These are phyloP conservation scores for Pomacea maculata DNA, from an alignment of 1,140 invertebrate species.

Conservation along the genomic window DNA sequence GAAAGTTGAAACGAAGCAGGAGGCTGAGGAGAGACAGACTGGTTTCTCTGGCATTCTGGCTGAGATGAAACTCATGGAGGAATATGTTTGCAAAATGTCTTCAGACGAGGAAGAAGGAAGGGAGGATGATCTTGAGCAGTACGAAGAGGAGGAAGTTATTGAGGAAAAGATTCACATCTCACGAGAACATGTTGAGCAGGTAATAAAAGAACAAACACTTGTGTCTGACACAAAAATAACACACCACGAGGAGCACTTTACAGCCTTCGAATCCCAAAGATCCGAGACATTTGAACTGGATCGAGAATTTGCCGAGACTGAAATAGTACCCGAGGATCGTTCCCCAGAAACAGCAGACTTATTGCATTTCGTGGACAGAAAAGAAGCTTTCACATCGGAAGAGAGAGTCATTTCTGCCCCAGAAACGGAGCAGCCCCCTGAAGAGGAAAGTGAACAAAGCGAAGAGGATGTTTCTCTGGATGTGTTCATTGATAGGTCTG, in stretches of 20 bases:
- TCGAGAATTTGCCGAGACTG: neutral
- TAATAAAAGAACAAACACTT: neutral
- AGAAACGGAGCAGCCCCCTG: constrained; percentile 2
- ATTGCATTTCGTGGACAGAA: constrained; percentile 37
- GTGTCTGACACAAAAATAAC: neutral
- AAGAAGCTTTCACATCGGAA: constrained; percentile 36
- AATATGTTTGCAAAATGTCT: constrained; percentile 16
- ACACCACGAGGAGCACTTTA: neutral
- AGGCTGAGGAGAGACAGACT: neutral
- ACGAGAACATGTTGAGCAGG: constrained; percentile 4
- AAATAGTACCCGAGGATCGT: neutral
- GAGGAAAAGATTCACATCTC: constrained; percentile 24
- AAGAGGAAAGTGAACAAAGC: constrained; percentile 6
- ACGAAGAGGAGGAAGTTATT: constrained; percentile 33
- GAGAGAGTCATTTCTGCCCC: constrained; percentile 9
- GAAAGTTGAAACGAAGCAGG: neutral
- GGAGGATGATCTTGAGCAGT: constrained; percentile 31
- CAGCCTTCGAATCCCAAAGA: neutral
- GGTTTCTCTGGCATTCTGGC: constrained; percentile 23
- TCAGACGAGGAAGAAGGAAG: constrained; percentile 25
- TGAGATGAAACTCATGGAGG: constrained; percentile 23
- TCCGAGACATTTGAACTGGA: no score
- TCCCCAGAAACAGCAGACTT: neutral
- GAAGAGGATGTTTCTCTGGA: neutral
- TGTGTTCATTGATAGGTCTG: constrained; percentile 13